Evolutionary conservation across 1,140 invertebrate genomes (phyloP).

Genomic region (Babylonia areolata): DNA sequence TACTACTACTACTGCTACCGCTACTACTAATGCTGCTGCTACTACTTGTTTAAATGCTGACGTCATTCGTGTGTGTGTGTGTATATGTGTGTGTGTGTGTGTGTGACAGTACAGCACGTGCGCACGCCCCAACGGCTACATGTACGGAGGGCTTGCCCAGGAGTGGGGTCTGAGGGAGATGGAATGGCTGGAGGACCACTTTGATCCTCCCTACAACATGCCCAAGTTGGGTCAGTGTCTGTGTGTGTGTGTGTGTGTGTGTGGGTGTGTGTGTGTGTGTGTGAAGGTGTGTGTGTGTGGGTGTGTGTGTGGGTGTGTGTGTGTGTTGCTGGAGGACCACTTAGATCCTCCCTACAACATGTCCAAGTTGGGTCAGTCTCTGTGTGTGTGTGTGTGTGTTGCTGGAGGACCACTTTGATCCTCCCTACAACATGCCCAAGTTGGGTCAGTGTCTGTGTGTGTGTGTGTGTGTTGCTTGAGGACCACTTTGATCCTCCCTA

Average conservation of each 20-base stretch:
- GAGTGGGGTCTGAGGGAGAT: slow-evolving; percentile 56
- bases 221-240: not conserved
- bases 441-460: no score
- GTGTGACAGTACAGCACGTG: slow-evolving; percentile 7
- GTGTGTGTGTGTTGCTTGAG: no score
- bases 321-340: not conserved
- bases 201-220: no score
- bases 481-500: no score
- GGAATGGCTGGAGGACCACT: no score
- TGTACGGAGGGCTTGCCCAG: slow-evolving; percentile 52
- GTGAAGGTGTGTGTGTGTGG: not conserved
- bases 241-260: not conserved
- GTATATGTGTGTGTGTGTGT: not conserved
- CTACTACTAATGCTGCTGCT: no score
- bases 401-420: no score
- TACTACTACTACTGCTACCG: no score
- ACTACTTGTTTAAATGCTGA: no score
- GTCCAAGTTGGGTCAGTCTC: not conserved
- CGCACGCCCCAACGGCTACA: slow-evolving; percentile 51
- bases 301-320: not conserved
- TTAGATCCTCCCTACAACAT: no score
- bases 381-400: not conserved
- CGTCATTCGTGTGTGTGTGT: no score
- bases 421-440: no score
- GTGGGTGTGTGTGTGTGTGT: not conserved